Conservation (phyloP, 2,888 invertebrate species). For the Rhagonycha lutea region DNA sequence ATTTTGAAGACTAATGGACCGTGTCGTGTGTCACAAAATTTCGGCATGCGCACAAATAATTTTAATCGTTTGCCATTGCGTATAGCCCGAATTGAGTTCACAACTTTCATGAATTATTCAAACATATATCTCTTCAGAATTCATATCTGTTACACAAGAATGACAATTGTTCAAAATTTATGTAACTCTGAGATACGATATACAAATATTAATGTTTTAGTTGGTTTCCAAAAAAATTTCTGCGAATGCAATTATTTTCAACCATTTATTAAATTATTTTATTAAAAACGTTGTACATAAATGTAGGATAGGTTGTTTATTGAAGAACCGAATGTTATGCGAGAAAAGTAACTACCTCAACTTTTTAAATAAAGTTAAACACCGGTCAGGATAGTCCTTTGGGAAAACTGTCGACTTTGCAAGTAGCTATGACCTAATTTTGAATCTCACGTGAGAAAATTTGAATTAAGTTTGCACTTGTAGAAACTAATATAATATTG, state of each 20-base stretch:
- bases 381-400: neutral
- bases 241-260: neutral
- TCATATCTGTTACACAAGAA: conserved; percentile 27
- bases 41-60: conserved; percentile 29
- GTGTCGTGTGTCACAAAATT: conserved; percentile 15
- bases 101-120: conserved; percentile 24
- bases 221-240: neutral
- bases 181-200: conserved; percentile 15
- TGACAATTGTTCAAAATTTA: conserved; percentile 24
- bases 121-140: conserved; percentile 13
- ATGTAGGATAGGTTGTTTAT: neutral
- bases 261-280: neutral
- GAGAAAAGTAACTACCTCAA: neutral
- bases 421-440: neutral
- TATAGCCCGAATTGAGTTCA: conserved; percentile 17
- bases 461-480: neutral
- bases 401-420: neutral
- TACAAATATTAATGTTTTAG: conserved; percentile 7
- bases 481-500: neutral
- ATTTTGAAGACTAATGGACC: conserved; percentile 28
- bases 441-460: neutral
- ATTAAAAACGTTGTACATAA: neutral
- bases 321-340: neutral
- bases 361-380: neutral
- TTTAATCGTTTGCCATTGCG: conserved; percentile 25